Conservation (phyloP, 1,140 invertebrate genomes). For the Schlechtendalia chinensis region DNA sequence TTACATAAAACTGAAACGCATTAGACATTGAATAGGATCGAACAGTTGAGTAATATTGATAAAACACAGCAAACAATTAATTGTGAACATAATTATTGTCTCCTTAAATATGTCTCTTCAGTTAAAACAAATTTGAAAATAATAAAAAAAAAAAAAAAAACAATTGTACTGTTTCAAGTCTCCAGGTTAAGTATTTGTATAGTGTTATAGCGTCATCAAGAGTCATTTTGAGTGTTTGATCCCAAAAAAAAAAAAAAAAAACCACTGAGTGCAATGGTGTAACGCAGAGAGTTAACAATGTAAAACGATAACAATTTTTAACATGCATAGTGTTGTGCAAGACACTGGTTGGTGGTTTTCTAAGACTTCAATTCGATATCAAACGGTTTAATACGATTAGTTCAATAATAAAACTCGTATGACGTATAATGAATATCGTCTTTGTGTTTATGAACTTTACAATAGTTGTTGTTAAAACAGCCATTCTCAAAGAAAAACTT, state of each 20-base stretch:
- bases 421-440: background rate
- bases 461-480: slow-evolving; percentile 9
- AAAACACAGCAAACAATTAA: slow-evolving; percentile 33
- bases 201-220: background rate
- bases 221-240: background rate
- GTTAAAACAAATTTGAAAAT: background rate
- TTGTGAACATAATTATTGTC: slow-evolving; percentile 33
- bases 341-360: background rate
- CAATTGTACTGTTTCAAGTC: slow-evolving; percentile 28
- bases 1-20: background rate
- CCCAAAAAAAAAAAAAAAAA: background rate
- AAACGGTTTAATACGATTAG: background rate
- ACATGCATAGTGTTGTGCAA: background rate
- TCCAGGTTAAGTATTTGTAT: slow-evolving; percentile 15
- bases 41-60: background rate
- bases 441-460: background rate
- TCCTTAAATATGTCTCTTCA: background rate
- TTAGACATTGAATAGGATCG: background rate
- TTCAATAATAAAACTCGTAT: background rate
- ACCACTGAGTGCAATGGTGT: background rate
- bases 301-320: slow-evolving; percentile 31
- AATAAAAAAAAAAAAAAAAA: background rate
- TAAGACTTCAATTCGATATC: background rate
- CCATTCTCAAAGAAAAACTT: background rate
- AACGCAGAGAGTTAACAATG: slow-evolving; percentile 7